phyloP scores from a whole-genome alignment of 2,888 invertebrate species.

The Camponotus fellah region DNA sequence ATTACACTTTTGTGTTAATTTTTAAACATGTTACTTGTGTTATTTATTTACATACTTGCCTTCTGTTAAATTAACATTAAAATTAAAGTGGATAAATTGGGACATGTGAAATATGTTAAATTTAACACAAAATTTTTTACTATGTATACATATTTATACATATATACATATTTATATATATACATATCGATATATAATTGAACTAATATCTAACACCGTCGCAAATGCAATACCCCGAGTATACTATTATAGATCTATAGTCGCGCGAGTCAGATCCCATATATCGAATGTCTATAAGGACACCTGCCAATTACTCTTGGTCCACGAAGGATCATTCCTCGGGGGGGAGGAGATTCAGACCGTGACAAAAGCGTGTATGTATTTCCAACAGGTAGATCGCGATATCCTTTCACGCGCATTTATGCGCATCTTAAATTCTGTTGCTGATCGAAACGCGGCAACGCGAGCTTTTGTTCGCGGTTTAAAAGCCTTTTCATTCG shows the following conservation, averaged over 20 bases:
- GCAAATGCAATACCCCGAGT: conserved; percentile 33
- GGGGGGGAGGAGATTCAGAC: conserved; percentile 7
- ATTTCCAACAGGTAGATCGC: conserved; percentile 62
- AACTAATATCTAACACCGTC: conserved; percentile 23
- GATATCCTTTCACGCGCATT: conserved; percentile 58
- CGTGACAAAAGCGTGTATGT: not conserved
- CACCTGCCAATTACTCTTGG: conserved; percentile 27
- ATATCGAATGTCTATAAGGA: conserved; percentile 28
- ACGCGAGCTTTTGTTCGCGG: conserved; percentile 71
- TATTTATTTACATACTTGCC: no score
- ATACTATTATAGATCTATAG: conserved; percentile 8
- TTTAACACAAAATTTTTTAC: no score
- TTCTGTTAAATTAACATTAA: no score
- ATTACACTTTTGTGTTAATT: no score
- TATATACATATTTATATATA: not conserved
- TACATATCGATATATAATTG: not conserved
- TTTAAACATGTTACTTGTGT: no score
- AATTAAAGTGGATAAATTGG: no score
- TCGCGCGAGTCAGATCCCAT: conserved; percentile 16
- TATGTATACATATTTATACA: not conserved
- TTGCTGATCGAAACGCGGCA: conserved; percentile 62
- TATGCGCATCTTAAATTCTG: conserved; percentile 75
- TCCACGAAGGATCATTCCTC: conserved; percentile 15
- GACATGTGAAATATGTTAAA: no score
- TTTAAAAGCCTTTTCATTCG: conserved; percentile 73